phyloP scores from a whole-genome alignment of 2,888 invertebrate genomes.

The Periphyllus acericola region DNA sequence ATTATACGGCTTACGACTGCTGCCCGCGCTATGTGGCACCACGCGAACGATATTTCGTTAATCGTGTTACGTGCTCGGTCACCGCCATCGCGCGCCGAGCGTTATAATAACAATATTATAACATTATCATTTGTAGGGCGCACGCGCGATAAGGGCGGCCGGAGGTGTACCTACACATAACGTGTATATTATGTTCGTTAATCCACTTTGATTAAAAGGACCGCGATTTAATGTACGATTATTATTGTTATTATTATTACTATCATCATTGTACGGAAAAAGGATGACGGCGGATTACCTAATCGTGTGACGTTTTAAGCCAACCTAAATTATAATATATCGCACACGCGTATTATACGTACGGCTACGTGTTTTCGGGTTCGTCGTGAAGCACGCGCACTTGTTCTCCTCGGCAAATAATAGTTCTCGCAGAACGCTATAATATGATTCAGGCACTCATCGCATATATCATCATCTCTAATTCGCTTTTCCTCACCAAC shows the following conservation, averaged over 20 bases:
- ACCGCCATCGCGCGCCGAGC: too few species aligned
- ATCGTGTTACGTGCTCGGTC: too few species aligned
- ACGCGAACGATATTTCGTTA: too few species aligned
- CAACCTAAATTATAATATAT: background rate
- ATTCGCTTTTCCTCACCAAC: too few species aligned
- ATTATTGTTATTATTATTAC: too few species aligned
- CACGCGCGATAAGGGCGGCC: too few species aligned
- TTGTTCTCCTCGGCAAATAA: too few species aligned
- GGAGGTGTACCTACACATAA: background rate
- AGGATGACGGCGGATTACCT: background rate
- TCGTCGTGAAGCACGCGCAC: background rate
- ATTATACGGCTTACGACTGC: background rate
- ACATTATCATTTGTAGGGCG: background rate
- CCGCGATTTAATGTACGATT: background rate
- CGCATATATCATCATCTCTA: background rate
- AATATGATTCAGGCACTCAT: too few species aligned
- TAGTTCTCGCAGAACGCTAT: background rate
- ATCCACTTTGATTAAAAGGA: conserved; percentile 14
- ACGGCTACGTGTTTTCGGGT: background rate
- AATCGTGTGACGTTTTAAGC: background rate
- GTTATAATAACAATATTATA: background rate
- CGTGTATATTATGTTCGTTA: background rate
- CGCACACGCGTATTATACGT: background rate
- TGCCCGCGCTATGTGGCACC: background rate
- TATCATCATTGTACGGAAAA: too few species aligned